Evolutionary conservation across 53 echinoderm and acorn worm species (phyloP).

Genomic region (Mesocentrotus franciscanus): DNA sequence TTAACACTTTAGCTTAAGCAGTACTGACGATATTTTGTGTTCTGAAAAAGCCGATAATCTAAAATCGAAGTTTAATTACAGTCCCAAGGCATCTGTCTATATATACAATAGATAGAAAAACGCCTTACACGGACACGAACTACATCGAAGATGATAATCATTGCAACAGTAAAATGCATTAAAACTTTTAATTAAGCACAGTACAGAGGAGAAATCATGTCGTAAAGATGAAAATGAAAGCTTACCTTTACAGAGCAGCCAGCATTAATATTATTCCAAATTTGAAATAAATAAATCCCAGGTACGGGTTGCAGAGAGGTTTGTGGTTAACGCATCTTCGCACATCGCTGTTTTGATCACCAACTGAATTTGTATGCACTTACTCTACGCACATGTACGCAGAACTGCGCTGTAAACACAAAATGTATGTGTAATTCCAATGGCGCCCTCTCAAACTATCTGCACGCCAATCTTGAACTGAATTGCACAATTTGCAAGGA

Average conservation of each 20-base stretch:
- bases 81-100: background rate
- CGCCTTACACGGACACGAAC: background rate
- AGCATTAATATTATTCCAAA: constrained; percentile 11
- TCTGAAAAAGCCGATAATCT: background rate
- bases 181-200: background rate
- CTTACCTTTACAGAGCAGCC: constrained; percentile 37
- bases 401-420: background rate
- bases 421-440: background rate
- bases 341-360: background rate
- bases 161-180: background rate
- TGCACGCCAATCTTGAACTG: background rate
- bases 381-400: background rate
- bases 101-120: background rate
- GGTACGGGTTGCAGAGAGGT: background rate
- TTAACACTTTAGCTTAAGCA: background rate
- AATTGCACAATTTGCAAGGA: too few relatives aligned
- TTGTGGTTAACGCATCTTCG: background rate
- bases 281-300: background rate
- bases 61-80: background rate
- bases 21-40: background rate
- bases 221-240: background rate
- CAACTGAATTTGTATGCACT: background rate
- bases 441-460: background rate
- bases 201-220: background rate
- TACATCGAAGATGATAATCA: background rate